Conservation (phyloP, 1,140 invertebrate genomes). For the Limonius californicus region DNA sequence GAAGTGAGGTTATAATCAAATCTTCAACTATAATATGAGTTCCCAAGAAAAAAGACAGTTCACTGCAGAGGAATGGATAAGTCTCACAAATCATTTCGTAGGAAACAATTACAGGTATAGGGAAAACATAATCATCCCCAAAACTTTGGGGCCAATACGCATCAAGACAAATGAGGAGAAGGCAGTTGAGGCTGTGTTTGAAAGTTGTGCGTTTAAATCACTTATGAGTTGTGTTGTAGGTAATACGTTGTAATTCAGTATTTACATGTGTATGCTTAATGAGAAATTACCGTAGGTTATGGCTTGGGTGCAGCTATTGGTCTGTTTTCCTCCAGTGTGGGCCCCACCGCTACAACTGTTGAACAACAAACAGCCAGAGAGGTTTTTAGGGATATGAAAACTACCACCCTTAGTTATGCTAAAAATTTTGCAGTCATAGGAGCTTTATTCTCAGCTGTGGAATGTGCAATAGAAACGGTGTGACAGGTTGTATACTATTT, state of each 20-base stretch:
- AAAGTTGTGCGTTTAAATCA: conserved; percentile 91
- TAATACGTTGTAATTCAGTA: conserved; percentile 49
- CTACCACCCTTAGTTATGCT: conserved; percentile 84
- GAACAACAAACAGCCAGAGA: conserved; percentile 82
- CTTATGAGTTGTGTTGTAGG: conserved; percentile 85
- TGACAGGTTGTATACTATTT: conserved; percentile 37
- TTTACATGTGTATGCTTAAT: too few species aligned
- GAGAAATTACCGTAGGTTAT: conserved; percentile 65
- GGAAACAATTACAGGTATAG: conserved; percentile 64
- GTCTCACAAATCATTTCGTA: conserved; percentile 61
- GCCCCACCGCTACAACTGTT: conserved; percentile 72
- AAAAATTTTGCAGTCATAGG: conserved; percentile 98
- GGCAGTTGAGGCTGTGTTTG: conserved; percentile 78
- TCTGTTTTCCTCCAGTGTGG: conserved; percentile 92
- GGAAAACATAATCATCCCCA: conserved; percentile 80
- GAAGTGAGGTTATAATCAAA: not conserved
- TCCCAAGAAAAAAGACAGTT: conserved; percentile 26
- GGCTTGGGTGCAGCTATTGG: conserved; percentile 91
- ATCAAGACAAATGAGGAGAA: conserved; percentile 87
- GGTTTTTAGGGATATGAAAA: conserved; percentile 89
- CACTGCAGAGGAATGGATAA: conserved; percentile 41
- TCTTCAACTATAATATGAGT: not conserved
- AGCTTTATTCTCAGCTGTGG: conserved; percentile 85
- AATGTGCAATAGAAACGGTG: conserved; percentile 91
- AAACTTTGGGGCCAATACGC: conserved; percentile 65